phyloP scores from a whole-genome alignment of 2,797 vertebrate genomes.

The Onychomys arenicola region DNA sequence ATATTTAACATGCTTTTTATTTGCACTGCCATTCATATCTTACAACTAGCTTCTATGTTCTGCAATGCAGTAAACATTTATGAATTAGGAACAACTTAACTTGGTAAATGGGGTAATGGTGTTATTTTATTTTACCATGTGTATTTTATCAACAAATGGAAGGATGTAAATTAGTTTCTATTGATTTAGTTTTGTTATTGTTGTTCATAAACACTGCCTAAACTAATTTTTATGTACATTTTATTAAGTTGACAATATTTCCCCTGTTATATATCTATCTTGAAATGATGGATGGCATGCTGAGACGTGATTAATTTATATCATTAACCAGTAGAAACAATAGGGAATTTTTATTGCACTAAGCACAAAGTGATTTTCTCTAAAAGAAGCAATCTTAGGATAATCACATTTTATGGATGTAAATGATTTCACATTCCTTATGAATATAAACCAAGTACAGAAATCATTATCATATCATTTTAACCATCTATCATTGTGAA shows the following conservation, averaged over 20 bases:
- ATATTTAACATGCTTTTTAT: not conserved
- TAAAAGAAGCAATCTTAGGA: constrained; percentile 74
- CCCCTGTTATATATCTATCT: constrained; percentile 58
- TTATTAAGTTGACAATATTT: constrained; percentile 52
- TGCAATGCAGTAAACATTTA: constrained; percentile 24
- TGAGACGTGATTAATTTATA: constrained; percentile 64
- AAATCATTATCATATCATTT: constrained; percentile 35
- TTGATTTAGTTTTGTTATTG: constrained; percentile 71
- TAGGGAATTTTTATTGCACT: constrained; percentile 64
- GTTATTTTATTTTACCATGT: not conserved
- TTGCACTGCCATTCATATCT: not conserved
- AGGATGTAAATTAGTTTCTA: constrained; percentile 8
- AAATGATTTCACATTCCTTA: constrained; percentile 72
- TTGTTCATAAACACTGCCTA: constrained; percentile 67
- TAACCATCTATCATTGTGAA: constrained; percentile 39
- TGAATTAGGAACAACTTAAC: constrained; percentile 19
- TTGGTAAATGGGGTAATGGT: not conserved
- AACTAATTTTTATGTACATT: constrained; percentile 61
- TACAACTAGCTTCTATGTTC: not conserved
- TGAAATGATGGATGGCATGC: constrained; percentile 63
- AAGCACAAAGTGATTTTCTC: constrained; percentile 65
- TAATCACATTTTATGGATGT: constrained; percentile 69
- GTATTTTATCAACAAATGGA: not conserved
- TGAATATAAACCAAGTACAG: constrained; percentile 53
- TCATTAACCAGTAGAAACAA: constrained; percentile 75